These are phyloP conservation scores for Lutjanus campechanus DNA, from an alignment of 2,797 vertebrate species.

Conservation along the genomic window DNA sequence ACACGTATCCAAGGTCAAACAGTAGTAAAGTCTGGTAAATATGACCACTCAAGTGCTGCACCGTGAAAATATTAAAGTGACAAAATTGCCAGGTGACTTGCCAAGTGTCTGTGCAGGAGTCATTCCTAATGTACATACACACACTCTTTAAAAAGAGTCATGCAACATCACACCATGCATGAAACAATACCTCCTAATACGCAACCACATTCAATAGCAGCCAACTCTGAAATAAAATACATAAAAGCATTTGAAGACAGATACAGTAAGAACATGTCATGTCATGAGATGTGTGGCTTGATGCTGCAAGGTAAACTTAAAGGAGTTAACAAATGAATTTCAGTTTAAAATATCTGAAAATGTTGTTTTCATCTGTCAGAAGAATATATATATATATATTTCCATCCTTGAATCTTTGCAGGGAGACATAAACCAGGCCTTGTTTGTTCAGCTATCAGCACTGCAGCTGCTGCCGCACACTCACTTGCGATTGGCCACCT, in stretches of 20 bases:
- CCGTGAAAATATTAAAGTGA: slow-evolving; percentile 2
- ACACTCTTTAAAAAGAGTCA: slow-evolving; percentile 29
- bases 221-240: slow-evolving; percentile 69
- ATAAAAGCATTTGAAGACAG: slow-evolving; percentile 30
- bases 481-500: slow-evolving; percentile 75
- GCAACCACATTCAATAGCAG: slow-evolving; percentile 58
- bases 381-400: background rate
- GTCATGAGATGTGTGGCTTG: background rate
- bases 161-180: slow-evolving; percentile 67
- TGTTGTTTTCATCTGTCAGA: background rate
- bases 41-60: slow-evolving; percentile 1
- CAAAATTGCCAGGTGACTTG: background rate
- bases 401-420: slow-evolving; percentile 4
- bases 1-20: slow-evolving; percentile 20
- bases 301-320: background rate
- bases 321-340: background rate
- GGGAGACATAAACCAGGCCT: slow-evolving; percentile 45
- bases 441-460: slow-evolving; percentile 52
- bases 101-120: background rate
- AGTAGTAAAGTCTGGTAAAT: background rate
- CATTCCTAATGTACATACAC: slow-evolving; percentile 15
- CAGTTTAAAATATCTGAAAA: background rate
- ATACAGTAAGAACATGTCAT: background rate
- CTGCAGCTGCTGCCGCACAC: slow-evolving; percentile 67
- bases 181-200: slow-evolving; percentile 61